phyloP scores from a whole-genome alignment of 64 coral and sea anemone species.

The Exaiptasia diaphana region DNA sequence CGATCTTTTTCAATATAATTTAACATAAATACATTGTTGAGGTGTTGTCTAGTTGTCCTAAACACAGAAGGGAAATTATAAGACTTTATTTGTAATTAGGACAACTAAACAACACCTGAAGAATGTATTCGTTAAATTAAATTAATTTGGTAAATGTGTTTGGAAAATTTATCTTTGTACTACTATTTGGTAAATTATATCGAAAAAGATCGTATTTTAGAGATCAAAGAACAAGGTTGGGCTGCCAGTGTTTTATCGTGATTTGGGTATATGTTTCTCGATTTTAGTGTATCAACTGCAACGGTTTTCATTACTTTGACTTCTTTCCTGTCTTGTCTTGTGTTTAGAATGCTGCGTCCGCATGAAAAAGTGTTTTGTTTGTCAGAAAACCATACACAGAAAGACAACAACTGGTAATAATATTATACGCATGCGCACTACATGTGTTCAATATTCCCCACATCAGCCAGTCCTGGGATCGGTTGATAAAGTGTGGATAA shows the following conservation, averaged over 20 bases:
- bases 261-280: no score
- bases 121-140: background rate
- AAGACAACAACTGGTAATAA: constrained; percentile 39
- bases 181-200: background rate
- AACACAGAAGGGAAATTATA: no score
- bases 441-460: background rate
- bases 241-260: background rate
- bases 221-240: no score
- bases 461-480: background rate
- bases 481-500: background rate
- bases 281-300: no score
- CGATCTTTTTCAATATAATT: no score
- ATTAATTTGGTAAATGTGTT: background rate
- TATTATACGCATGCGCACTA: no score
- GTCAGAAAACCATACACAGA: constrained; percentile 8
- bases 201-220: background rate
- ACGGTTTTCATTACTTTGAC: background rate
- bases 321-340: background rate
- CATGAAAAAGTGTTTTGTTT: constrained; percentile 58
- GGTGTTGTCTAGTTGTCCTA: no score
- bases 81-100: no score
- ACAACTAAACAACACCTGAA: no score
- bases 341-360: constrained; percentile 25
- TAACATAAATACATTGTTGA: no score
- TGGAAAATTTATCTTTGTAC: background rate